A percentile compares a stretch with the other conserved stretches of the same genome.
Conservation (phyloP, 2,797 vertebrate genomes). For the Helarctos malayanus region DNA sequence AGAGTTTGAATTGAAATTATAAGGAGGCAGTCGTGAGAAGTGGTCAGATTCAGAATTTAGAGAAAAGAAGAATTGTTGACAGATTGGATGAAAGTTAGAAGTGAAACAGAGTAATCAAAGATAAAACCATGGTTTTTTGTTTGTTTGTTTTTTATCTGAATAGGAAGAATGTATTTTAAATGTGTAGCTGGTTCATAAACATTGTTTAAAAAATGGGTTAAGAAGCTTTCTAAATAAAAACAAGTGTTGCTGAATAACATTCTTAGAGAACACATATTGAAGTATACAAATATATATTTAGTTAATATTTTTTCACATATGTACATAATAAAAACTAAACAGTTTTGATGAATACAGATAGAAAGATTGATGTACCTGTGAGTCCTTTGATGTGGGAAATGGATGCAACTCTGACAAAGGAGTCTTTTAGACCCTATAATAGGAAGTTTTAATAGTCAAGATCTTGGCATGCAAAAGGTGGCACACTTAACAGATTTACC, state of each 20-base stretch:
- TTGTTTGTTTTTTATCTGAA: not conserved
- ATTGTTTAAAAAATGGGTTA: not conserved
- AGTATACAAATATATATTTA: not conserved
- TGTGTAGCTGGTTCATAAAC: not conserved
- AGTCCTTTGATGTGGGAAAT: not conserved
- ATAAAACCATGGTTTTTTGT: not conserved
- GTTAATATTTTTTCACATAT: not conserved
- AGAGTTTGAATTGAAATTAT: not conserved
- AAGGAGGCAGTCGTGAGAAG: not conserved
- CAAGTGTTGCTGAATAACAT: not conserved
- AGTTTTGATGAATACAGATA: not conserved
- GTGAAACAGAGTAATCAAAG: not conserved
- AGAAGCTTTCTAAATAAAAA: not conserved
- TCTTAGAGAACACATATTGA: not conserved
- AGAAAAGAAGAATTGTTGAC: not conserved
- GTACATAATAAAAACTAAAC: not conserved
- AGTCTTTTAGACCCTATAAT: not conserved
- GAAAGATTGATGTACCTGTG: not conserved
- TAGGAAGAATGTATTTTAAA: not conserved
- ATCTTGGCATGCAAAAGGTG: not conserved
- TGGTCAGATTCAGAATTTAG: not conserved
- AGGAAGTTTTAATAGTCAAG: not conserved
- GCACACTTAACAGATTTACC: not conserved
- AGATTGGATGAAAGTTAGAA: not conserved
- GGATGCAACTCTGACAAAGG: not conserved